Percentiles rank a stretch among this genome's conserved stretches.
phyloP scores from a whole-genome alignment of 2,113 vertebrate species.

The Vidua macroura region DNA sequence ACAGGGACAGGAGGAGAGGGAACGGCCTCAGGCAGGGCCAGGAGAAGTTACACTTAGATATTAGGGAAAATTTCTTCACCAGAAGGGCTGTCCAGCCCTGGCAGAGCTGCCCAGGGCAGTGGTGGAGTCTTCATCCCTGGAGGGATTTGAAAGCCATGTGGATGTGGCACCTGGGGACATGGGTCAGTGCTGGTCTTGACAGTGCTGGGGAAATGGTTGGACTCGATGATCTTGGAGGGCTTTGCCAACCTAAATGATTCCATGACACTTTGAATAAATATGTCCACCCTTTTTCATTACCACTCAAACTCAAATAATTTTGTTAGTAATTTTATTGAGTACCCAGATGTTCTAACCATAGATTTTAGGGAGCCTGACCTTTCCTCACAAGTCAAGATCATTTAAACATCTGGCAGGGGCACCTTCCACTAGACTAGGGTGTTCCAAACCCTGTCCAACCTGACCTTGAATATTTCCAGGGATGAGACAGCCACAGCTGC shows the following conservation, averaged over 20 bases:
- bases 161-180: rapidly evolving
- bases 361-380: neutral
- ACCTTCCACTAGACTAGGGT: too few relatives aligned
- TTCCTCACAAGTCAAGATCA: neutral
- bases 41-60: rapidly evolving
- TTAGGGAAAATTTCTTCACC: too few relatives aligned
- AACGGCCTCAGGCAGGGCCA: rapidly evolving
- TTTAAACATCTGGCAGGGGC: neutral
- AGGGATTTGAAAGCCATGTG: rapidly evolving
- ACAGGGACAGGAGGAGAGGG: neutral
- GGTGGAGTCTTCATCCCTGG: rapidly evolving
- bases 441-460: too few relatives aligned
- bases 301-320: neutral
- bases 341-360: neutral
- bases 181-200: neutral
- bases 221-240: rapidly evolving
- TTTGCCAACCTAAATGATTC: neutral
- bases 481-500: too few relatives aligned
- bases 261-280: neutral
- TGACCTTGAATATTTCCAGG: too few relatives aligned
- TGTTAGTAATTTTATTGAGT: neutral
- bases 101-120: neutral
- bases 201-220: neutral
- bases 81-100: rapidly evolving
- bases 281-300: neutral